Conservation (phyloP, 2,888 invertebrate species). For the Serripes groenlandicus region DNA sequence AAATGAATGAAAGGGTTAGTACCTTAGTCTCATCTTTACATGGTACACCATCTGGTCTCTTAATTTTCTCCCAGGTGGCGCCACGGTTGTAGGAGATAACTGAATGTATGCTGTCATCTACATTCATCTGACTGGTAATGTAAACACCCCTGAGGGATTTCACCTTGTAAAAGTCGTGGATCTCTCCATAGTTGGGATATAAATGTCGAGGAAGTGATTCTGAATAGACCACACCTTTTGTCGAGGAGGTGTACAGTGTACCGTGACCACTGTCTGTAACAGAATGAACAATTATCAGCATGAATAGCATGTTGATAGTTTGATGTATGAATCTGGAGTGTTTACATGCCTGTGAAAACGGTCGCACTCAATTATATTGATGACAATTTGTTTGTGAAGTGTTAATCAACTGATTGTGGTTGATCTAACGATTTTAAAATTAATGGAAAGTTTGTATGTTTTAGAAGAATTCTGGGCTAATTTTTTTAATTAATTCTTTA, state of each 20-base stretch:
- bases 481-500: too few species aligned
- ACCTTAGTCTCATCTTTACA: slow-evolving; percentile 83
- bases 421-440: too few species aligned
- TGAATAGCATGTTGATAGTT: too few species aligned
- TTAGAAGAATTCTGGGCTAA: too few species aligned
- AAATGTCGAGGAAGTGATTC: slow-evolving; percentile 84
- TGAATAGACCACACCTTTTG: slow-evolving; percentile 83
- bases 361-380: too few species aligned
- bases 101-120: slow-evolving; percentile 84
- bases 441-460: too few species aligned
- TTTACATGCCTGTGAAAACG: too few species aligned
- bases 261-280: slow-evolving; percentile 85
- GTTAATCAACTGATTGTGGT: too few species aligned
- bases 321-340: too few species aligned
- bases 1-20: too few species aligned
- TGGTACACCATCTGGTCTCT: slow-evolving; percentile 73
- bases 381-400: too few species aligned
- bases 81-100: slow-evolving; percentile 85
- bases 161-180: slow-evolving; percentile 85
- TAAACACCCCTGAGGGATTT: slow-evolving; percentile 84
- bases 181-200: slow-evolving; percentile 83
- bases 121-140: slow-evolving; percentile 83
- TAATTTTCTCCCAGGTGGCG: slow-evolving; percentile 82
- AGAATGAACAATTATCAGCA: too few species aligned
- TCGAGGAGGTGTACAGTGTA: slow-evolving; percentile 84